Evolutionary conservation across 2,113 vertebrate genomes (phyloP).

Genomic region (Corynorhinus townsendii): DNA sequence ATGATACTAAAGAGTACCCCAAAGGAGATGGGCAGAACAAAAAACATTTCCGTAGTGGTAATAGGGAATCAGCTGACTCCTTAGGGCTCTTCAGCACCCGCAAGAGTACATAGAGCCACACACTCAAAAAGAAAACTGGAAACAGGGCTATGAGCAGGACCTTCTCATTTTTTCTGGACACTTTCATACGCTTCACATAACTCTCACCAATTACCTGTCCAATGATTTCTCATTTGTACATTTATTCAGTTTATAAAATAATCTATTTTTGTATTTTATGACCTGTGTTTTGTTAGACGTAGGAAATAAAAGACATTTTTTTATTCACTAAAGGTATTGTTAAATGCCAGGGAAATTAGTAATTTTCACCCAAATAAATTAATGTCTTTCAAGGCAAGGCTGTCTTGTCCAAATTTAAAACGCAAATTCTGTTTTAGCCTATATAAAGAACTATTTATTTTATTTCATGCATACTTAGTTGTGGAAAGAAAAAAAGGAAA

Average conservation of each 20-base stretch:
- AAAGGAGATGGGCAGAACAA: not conserved
- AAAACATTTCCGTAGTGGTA: not conserved
- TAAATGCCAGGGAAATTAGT: not conserved
- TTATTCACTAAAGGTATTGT: not conserved
- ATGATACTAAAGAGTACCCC: not conserved
- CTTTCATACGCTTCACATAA: not conserved
- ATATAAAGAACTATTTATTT: not conserved
- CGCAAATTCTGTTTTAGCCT: not conserved
- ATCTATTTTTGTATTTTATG: not conserved
- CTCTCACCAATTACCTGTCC: not conserved
- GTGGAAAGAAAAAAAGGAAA: not conserved
- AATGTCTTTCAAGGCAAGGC: not conserved
- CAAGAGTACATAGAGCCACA: not conserved
- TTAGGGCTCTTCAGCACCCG: no score
- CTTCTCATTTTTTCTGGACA: not conserved
- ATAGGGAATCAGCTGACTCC: not conserved
- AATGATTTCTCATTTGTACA: not conserved
- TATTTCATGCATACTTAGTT: not conserved
- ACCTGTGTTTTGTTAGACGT: not conserved
- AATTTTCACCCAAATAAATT: not conserved
- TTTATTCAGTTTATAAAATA: not conserved
- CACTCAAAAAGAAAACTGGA: not conserved
- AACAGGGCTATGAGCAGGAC: accelerated
- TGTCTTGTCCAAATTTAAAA: not conserved
- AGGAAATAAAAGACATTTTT: not conserved